Base-by-base conservation (phyloP, 2,113 vertebrate species). In the Mesitornis unicolor region DNA sequence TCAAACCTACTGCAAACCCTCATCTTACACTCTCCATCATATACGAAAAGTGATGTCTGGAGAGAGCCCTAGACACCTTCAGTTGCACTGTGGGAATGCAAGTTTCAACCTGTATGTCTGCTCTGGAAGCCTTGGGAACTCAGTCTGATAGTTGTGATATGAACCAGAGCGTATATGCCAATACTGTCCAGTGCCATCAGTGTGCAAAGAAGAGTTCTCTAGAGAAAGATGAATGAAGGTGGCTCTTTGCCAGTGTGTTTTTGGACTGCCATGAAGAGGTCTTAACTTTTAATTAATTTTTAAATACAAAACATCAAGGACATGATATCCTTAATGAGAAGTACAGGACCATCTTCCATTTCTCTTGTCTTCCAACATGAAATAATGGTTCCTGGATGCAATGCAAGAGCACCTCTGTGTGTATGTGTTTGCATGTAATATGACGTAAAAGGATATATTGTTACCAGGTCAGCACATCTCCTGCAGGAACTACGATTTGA, bases 241-340 rank as follows among this genome's bases (percentile, higher is more conserved):
- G 87, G 51, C 35, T 69, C 67, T 21, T 35, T 24, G 92, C 79
- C 87, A 84, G 59, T 1, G 0, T 53, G 18, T 8, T 76, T 71
- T 54, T 57, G 50, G n/a, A 33, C 78, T 96, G 79, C 82, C 50
- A 48, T 2, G 0, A n/a, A 83, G 33, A 94, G 54, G 50, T 78
- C 68, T 90, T 92, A 53, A 59, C 67, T 94, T 95, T 36, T 81
- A 86, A 92, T 96, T 85, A 38, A 83, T 90, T 67, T 86, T 86
- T 86, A 85, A 96, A 87, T 68, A 53, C 43, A 19, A 64, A 57
- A 36, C 70, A 91, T 83, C 67, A 59, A 89, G 89, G 90, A 43
- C 6, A 12, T 33, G 71, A 36, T 59, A 29, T 25, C 76, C 71
- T 90, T 67, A 63, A 68, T 3, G 68, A 77, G 60, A 56, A 51